Base-by-base conservation (phyloP, 2,888 invertebrate species). In the Pristionchus mayeri region DNA sequence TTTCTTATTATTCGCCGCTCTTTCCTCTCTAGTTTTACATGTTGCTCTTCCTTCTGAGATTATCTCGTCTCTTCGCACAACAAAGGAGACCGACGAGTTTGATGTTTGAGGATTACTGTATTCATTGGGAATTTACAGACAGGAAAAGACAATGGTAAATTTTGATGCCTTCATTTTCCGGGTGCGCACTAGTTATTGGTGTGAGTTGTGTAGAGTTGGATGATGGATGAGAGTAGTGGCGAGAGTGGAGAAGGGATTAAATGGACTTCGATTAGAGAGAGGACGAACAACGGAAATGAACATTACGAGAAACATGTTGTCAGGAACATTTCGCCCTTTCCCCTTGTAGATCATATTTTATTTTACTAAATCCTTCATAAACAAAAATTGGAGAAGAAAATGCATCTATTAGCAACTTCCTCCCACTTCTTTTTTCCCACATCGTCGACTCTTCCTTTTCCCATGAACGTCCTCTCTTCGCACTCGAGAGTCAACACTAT, bases 181-280 rank as follows among this genome's bases (percentile, higher is more conserved):
- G 60, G 60, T 60, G n/a, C 30, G 30, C 60, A 60, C 60, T 30
- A 60, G 60, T 60, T 60, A 60, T 60, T 30, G 60, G 24, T 9
- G 60, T 60, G 60, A 30, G 60, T 60, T 60, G 30, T 60, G 13
- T 30, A 11, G 16, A 60, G 60, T 30, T 9, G n/a, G 37, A 67
- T 67, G 67, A 67, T 37, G 67, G n/a, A 67, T 67, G 67, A 37
- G 67, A 34, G 67, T 67, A 67, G 67, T 67, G 67, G 18, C 34
- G 67, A 67, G 67, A 67, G 67, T 37, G 21, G 67, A n/a, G 37
- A 37, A 67, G 67, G 67, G 67, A 67, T 67, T 67, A 67, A 67
- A 67, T 34, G 67, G 67, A 34, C 67, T 67, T 13, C 67, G 67
- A 67, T 67, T 40, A 67, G 67, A 37, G 67, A 67, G n/a, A 37